Base-by-base conservation (phyloP, 2,888 invertebrate genomes). In the Chymomyza caudatula region DNA sequence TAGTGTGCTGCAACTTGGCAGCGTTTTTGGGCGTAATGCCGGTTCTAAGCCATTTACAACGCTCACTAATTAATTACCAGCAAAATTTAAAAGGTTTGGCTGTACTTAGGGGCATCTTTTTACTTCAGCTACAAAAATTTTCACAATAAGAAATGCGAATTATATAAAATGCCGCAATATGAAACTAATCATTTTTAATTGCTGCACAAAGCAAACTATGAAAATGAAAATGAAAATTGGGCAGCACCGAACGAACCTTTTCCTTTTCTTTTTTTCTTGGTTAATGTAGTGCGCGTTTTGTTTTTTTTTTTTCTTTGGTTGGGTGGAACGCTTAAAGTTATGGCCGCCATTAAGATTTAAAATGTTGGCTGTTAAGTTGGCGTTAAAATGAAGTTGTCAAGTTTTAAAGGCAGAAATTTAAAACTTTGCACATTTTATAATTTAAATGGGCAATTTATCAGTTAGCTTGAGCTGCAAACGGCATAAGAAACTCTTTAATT, bases 161-260 rank as follows among this genome's bases (percentile, higher is more conserved):
- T 73, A 66, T 80, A 74, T 77, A 77, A 78, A 60, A 80, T 76
- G 71, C 60, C 73, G 77, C 85, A 86, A 85, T 84, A 78, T 69
- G 72, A 84, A 77, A 77, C 82, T 82, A 85, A 82, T 83, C 86
- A 84, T 72, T 75, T 83, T 81, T 86, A 83, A 82, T 82, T 83
- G 85, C 71, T 71, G 69, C 69, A 69, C 77, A 81, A 83, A 69
- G 79, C 71, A 66, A 73, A 74, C 78, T 70, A 70, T 72, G 78
- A 65, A 70, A 69, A 78, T 69, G 73, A 75, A 69, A 75, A 71
- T 64, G 58, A 29, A 29, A 29, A 29, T 29, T 60, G 42, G 59
- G 19, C 59, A 29, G 57, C 60, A 60, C 25, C 22, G 43, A 11
- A 2, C 20, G 51, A 78, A 72, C 79, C 74, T 69, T 78, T 74